phyloP scores from a whole-genome alignment of 2,113 vertebrate genomes.

The Oryzias celebensis region DNA sequence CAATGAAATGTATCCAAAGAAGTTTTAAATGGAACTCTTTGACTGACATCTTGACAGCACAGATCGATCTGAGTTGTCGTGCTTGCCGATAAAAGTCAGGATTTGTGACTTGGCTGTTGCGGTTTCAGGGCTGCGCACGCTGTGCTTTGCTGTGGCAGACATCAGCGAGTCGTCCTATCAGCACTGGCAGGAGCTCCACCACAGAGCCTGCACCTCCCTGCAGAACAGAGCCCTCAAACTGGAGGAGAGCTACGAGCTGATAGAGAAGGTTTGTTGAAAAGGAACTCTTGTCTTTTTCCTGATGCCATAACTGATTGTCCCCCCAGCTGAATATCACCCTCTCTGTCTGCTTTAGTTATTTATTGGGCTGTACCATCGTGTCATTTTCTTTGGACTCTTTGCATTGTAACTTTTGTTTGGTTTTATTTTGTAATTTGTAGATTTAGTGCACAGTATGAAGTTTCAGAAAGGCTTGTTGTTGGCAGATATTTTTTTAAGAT shows the following conservation, averaged over 20 bases:
- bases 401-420: no score
- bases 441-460: no score
- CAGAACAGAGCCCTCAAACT: slow-evolving; percentile 93
- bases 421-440: no score
- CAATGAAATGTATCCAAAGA: no score
- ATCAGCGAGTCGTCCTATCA: slow-evolving; percentile 90
- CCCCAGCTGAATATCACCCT: no score
- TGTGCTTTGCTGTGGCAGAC: slow-evolving; percentile 93
- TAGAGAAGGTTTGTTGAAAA: slow-evolving; percentile 86
- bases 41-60: not conserved
- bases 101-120: slow-evolving; percentile 1
- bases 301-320: no score
- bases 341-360: no score
- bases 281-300: not conserved
- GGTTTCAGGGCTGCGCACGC: slow-evolving; percentile 86
- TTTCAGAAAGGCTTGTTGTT: no score
- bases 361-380: no score
- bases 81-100: accelerated
- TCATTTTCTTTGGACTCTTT: no score
- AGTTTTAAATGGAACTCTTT: not conserved
- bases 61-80: not conserved
- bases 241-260: slow-evolving; percentile 96
- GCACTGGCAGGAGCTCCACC: slow-evolving; percentile 87
- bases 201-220: slow-evolving; percentile 86
- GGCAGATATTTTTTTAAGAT: no score